phyloP scores from a whole-genome alignment of 2,797 vertebrate genomes.

The Micrastur ruficollis region DNA sequence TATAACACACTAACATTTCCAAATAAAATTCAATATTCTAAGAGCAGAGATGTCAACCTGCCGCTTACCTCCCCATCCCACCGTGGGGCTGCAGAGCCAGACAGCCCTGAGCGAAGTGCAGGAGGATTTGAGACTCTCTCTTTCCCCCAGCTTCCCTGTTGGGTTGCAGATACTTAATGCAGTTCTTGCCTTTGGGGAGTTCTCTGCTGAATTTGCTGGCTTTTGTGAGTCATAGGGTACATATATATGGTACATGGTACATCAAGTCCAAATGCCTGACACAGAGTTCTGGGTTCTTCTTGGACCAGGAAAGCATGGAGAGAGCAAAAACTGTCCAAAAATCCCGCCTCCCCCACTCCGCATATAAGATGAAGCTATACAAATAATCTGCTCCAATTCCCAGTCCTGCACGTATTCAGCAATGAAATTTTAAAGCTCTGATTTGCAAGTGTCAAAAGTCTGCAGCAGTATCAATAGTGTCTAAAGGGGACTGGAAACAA shows the following conservation, averaged over 20 bases:
- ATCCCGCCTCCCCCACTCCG: not conserved
- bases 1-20: not conserved
- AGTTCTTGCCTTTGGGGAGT: not conserved
- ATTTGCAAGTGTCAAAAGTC: not conserved
- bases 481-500: not conserved
- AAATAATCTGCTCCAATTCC: not conserved
- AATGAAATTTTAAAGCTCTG: not conserved
- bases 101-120: not conserved
- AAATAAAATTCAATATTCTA: not conserved
- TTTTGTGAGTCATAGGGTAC: not conserved
- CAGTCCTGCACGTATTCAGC: not conserved
- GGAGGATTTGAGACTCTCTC: not conserved
- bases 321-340: not conserved
- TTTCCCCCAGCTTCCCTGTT: not conserved
- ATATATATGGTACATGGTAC: not conserved
- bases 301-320: not conserved
- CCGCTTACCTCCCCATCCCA: not conserved
- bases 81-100: not conserved
- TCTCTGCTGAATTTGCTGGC: not conserved
- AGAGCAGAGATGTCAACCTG: not conserved
- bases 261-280: not conserved
- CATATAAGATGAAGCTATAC: not conserved
- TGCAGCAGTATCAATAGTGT: not conserved
- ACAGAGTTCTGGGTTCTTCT: not conserved
- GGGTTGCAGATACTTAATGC: not conserved